Percentiles rank a stretch among this genome's conserved stretches.
These are phyloP conservation scores for Folsomia candida DNA, from an alignment of 2,888 invertebrate genomes.

Conservation along the genomic window DNA sequence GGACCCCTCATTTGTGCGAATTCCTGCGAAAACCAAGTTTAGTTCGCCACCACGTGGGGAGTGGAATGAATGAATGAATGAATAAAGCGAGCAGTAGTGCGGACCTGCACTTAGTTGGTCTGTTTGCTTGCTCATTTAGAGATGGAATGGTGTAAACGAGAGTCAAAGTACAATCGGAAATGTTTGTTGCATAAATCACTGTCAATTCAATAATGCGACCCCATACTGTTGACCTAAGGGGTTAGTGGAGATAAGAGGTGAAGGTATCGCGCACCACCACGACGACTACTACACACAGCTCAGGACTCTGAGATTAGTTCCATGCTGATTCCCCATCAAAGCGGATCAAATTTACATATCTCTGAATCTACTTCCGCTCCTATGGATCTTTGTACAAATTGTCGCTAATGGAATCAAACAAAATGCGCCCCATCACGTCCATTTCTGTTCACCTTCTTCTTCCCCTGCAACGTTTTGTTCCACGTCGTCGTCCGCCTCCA, in stretches of 20 bases:
- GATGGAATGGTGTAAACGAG: constrained; percentile 21
- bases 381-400: background rate
- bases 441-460: background rate
- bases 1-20: no score
- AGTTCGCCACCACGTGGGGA: no score
- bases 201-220: constrained; percentile 18
- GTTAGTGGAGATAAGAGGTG: constrained; percentile 13
- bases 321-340: constrained; percentile 12
- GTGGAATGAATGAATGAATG: no score
- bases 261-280: constrained; percentile 3
- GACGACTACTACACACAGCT: no score
- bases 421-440: background rate
- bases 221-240: constrained; percentile 20
- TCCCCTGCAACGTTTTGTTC: background rate
- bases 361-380: background rate
- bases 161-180: constrained; percentile 19
- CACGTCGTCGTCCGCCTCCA: no score
- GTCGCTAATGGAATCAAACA: constrained; percentile 3
- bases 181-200: constrained; percentile 24
- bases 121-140: constrained; percentile 15
- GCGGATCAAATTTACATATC: constrained; percentile 1
- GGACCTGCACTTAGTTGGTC: constrained; percentile 2
- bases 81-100: background rate
- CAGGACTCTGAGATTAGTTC: constrained; percentile 6
- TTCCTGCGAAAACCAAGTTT: no score